These are phyloP conservation scores for Nebria brevicollis DNA, from an alignment of 2,888 invertebrate species.

Conservation along the genomic window DNA sequence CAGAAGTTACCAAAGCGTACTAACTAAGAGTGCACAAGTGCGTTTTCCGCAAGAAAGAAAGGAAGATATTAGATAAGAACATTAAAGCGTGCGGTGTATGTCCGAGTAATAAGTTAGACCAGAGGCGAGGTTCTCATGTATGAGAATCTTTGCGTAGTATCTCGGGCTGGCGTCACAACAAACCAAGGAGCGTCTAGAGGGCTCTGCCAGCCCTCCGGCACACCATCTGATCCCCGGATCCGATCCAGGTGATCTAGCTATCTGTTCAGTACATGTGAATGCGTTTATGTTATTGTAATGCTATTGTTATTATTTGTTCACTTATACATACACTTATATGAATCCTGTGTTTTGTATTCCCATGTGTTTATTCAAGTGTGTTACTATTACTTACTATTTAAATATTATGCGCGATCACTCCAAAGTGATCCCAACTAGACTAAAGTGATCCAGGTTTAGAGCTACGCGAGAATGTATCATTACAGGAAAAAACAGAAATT, in stretches of 20 bases:
- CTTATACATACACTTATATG: neutral
- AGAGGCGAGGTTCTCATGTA: slow-evolving; percentile 32
- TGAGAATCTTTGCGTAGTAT: slow-evolving; percentile 40
- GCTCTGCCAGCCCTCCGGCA: slow-evolving; percentile 37
- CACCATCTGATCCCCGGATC: slow-evolving; percentile 13
- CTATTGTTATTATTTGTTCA: neutral
- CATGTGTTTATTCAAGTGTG: neutral
- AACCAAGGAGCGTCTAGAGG: slow-evolving; percentile 36
- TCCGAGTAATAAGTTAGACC: neutral
- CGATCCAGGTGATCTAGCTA: slow-evolving; percentile 34
- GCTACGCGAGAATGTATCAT: neutral
- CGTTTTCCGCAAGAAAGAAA: no score
- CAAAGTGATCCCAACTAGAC: neutral
- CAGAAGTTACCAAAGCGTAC: no score
- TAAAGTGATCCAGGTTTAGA: neutral
- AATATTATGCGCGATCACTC: no score
- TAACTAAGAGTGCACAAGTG: no score
- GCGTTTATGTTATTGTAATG: slow-evolving; percentile 27
- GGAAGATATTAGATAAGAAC: no score
- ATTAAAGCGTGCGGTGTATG: slow-evolving; percentile 6
- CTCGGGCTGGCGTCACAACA: slow-evolving; percentile 45
- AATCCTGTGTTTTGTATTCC: neutral
- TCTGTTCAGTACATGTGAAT: neutral
- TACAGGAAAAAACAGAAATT: neutral
- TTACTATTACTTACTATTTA: no score